Evolutionary conservation across 2,797 vertebrate species (phyloP).

Genomic region (Gobio occitaniae): DNA sequence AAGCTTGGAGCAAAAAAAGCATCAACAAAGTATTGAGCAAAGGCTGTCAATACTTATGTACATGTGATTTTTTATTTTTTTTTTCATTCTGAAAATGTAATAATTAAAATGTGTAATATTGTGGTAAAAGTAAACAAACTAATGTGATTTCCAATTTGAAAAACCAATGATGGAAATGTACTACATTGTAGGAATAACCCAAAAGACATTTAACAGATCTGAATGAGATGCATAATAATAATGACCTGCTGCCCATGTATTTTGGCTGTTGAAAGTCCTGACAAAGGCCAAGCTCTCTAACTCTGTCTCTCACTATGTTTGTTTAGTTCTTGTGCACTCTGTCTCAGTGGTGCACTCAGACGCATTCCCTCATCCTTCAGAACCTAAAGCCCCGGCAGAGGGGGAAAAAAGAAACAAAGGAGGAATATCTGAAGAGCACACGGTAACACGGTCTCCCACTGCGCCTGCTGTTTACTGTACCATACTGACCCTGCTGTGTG

Average conservation of each 20-base stretch:
- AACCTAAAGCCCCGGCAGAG: conserved; percentile 96
- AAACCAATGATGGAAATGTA: background rate
- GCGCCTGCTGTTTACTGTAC: conserved; percentile 2
- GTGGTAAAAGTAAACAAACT: background rate
- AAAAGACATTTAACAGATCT: conserved; percentile 16
- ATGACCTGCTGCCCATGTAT: conserved; percentile 1
- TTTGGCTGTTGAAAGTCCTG: background rate
- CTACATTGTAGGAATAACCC: background rate
- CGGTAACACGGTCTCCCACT: conserved; percentile 65
- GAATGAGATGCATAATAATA: background rate
- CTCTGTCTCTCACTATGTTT: conserved; percentile 7
- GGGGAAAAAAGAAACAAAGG: conserved; percentile 97
- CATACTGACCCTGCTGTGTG: conserved; percentile 3
- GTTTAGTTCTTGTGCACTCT: conserved; percentile 91
- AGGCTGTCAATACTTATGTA: too few relatives aligned
- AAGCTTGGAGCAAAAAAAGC: too few relatives aligned
- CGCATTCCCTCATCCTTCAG: conserved; percentile 96
- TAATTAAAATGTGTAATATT: background rate
- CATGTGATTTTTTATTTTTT: too few relatives aligned
- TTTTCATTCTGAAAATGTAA: too few relatives aligned
- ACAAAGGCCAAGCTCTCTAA: background rate
- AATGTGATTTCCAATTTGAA: background rate
- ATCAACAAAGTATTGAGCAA: too few relatives aligned
- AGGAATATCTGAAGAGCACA: conserved; percentile 96
- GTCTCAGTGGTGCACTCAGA: conserved; percentile 98